Evolutionary conservation across 1,140 invertebrate species (phyloP).

Genomic region (Globodera ellingtonae): DNA sequence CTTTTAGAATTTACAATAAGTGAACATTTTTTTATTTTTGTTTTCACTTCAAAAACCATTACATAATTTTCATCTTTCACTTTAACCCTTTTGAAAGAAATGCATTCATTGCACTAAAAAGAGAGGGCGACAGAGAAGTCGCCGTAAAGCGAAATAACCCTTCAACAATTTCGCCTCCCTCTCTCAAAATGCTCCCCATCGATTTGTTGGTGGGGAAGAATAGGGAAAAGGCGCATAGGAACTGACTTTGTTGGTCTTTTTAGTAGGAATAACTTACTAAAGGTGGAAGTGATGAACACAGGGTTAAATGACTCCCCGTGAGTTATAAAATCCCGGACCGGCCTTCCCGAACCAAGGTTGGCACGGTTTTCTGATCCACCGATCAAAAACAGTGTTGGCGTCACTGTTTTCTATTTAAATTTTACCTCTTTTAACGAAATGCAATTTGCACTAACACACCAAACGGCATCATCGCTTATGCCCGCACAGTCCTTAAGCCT

Average conservation of each 20-base stretch:
- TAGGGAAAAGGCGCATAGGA: neutral
- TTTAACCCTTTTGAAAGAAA: neutral
- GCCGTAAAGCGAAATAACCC: neutral
- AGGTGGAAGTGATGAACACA: neutral
- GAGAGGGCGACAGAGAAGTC: neutral
- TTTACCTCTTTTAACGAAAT: constrained; percentile 14
- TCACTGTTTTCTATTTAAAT: neutral
- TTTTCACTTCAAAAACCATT: too few relatives aligned
- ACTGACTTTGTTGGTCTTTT: neutral
- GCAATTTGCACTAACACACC: neutral
- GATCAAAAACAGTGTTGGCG: neutral
- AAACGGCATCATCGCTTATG: neutral
- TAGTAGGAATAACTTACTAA: neutral
- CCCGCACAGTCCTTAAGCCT: constrained; percentile 14
- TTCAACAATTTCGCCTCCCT: neutral
- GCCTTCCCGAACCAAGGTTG: neutral
- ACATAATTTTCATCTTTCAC: neutral
- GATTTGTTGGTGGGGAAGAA: neutral
- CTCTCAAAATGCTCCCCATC: neutral
- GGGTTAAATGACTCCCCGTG: neutral
- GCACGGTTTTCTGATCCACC: neutral
- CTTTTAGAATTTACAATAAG: too few relatives aligned
- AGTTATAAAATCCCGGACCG: neutral
- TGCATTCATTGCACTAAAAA: neutral
- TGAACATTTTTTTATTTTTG: too few relatives aligned